Base-by-base conservation (phyloP, 1,140 invertebrate species). In the Temnothorax curvispinosus region DNA sequence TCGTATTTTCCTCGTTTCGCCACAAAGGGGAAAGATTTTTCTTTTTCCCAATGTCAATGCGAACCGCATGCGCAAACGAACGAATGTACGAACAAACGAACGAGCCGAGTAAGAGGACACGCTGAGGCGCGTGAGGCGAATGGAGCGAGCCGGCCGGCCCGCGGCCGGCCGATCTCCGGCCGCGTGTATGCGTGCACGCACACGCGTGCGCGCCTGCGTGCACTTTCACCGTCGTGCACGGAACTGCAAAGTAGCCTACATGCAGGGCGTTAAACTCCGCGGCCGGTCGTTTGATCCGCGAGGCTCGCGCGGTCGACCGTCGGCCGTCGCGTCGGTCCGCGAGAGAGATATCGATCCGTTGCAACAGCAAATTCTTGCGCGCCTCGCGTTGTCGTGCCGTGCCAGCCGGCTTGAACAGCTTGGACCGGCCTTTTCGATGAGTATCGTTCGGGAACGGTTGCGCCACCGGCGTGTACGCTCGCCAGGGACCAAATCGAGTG, bases 161-260 rank as follows among this genome's bases (percentile, higher is more conserved):
- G n/a, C n/a, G n/a, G 56, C 44, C 35, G 67, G 32, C 56, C 50
- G 35, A 32, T 32, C 13, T 50, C 44, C 4, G 6, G 0, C 18
- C n/a, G 65, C 41, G 54, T 21, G 60, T 56, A 27, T 54, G 67
- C 58, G 69, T 74, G 52, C 32, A 84, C 81, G 32, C 15, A 60
- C 27, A 21, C 65, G 52, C 35, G 47, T 47, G 47, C 56, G 89
- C 89, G 82, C 84, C 77, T 88, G 87, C 88, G 82, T 90, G 91
- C 88, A 91, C 88, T 92, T 92, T 92, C 91, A 92, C 89, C 91
- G 89, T 91, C 91, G 84, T 82, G 82, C 87, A 87, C 82, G 84
- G 74, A 88, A 87, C 88, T 89, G 89, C 90, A 91, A 90, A 91
- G 90, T 90, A 90, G 89, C 89, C 88, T 89, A 89, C 85, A 90